These are phyloP conservation scores for Coenonympha glycerion DNA, from an alignment of 2,888 invertebrate genomes.

Conservation along the genomic window DNA sequence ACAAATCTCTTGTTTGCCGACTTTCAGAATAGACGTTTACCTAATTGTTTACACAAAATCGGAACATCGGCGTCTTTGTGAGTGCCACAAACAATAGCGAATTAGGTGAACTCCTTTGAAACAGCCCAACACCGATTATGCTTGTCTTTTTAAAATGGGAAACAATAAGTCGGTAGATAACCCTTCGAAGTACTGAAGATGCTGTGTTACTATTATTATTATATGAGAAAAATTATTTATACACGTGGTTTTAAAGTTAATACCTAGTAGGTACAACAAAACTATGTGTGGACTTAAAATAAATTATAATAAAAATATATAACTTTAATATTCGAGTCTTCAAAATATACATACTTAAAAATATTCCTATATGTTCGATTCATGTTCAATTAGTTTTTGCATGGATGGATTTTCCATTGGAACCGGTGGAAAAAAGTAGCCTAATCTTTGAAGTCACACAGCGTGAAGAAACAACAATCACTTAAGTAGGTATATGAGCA, in stretches of 20 bases:
- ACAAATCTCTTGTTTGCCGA: constrained; percentile 32
- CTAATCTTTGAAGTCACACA: too few relatives aligned
- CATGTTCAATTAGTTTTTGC: too few relatives aligned
- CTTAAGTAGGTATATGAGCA: too few relatives aligned
- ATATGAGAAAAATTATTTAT: too few relatives aligned
- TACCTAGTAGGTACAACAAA: not conserved
- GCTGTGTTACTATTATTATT: not conserved
- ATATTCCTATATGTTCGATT: too few relatives aligned
- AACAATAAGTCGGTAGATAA: constrained; percentile 9
- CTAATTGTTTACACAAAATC: constrained; percentile 28
- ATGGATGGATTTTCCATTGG: too few relatives aligned
- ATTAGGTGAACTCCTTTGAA: constrained; percentile 49
- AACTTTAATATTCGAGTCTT: too few relatives aligned
- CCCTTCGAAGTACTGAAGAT: not conserved
- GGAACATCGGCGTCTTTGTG: constrained; percentile 45
- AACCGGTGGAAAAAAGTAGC: too few relatives aligned
- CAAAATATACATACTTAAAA: too few relatives aligned
- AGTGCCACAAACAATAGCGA: constrained; percentile 43
- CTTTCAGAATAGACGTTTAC: constrained; percentile 21
- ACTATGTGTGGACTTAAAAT: not conserved
- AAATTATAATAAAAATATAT: too few relatives aligned
- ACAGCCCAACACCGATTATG: constrained; percentile 8
- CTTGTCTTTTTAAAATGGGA: constrained; percentile 16
- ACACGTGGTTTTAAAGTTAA: too few relatives aligned
- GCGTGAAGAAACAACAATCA: too few relatives aligned